Percentiles rank a stretch among this genome's conserved stretches.
These are phyloP conservation scores for Pasiphila rectangulata DNA, from an alignment of 2,888 invertebrate species.

Conservation along the genomic window DNA sequence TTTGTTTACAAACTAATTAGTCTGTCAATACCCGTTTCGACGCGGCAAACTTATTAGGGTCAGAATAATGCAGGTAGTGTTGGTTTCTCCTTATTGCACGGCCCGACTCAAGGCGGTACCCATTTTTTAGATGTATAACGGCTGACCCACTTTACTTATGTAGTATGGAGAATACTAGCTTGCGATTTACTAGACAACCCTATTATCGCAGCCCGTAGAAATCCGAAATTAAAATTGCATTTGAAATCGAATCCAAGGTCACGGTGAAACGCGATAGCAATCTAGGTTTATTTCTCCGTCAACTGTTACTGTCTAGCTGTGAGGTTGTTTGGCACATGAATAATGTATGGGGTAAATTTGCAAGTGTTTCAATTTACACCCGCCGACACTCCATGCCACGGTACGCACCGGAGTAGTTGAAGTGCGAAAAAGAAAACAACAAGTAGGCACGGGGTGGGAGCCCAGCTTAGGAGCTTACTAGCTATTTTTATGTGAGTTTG, in stretches of 20 bases:
- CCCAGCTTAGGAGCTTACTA: constrained; percentile 33
- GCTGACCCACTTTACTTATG: constrained; percentile 74
- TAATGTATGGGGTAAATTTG: constrained; percentile 80
- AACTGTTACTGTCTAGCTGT: constrained; percentile 61
- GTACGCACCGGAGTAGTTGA: constrained; percentile 71
- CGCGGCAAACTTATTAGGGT: constrained; percentile 78
- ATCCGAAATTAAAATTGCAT: constrained; percentile 32
- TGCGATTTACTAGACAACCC: constrained; percentile 18
- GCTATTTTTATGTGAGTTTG: constrained; percentile 29
- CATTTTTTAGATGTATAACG: constrained; percentile 77
- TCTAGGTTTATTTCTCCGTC: constrained; percentile 53
- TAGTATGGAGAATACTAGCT: constrained; percentile 49
- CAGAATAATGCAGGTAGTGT: constrained; percentile 77
- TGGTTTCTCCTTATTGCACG: constrained; percentile 76
- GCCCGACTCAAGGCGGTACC: constrained; percentile 65
- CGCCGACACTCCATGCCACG: constrained; percentile 66
- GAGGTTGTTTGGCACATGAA: constrained; percentile 75
- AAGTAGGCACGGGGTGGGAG: constrained; percentile 36
- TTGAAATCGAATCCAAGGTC: constrained; percentile 36
- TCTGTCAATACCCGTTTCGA: constrained; percentile 72
- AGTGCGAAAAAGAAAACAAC: constrained; percentile 77
- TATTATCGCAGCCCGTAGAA: constrained; percentile 33
- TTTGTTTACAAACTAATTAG: constrained; percentile 64
- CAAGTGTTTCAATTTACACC: constrained; percentile 81
- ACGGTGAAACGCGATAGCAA: constrained; percentile 26